phyloP scores from a whole-genome alignment of 2,113 vertebrate genomes.

The Corythornis madagascariensis region DNA sequence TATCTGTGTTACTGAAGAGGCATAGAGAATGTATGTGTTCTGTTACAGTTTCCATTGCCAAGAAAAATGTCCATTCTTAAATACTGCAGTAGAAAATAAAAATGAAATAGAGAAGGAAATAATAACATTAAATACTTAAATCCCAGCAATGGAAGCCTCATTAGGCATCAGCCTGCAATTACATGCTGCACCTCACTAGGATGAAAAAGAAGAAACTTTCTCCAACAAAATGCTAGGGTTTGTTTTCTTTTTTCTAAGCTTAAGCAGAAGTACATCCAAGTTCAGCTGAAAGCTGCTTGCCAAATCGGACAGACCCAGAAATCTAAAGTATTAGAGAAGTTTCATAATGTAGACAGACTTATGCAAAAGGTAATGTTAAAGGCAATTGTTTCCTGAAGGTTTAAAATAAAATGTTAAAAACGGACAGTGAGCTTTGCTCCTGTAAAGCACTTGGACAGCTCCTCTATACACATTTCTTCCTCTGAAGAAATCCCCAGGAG shows the following conservation, averaged over 20 bases:
- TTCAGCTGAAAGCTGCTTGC: neutral
- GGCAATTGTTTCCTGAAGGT: neutral
- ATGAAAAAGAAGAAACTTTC: neutral
- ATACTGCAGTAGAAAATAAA: neutral
- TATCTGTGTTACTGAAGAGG: neutral
- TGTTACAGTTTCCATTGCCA: neutral
- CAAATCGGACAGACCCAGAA: neutral
- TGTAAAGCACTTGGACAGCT: neutral
- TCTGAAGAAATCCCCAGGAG: neutral
- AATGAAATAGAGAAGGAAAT: too few species aligned
- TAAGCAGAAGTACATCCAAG: neutral
- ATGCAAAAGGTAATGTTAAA: neutral
- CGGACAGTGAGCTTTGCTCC: neutral
- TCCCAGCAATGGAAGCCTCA: neutral
- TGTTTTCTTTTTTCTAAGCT: neutral
- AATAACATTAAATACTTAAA: neutral
- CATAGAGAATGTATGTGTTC: accelerated
- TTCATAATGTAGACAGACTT: neutral
- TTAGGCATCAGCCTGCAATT: neutral
- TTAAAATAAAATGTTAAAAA: neutral
- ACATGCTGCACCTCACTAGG: neutral
- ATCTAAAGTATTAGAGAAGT: neutral
- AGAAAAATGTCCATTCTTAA: neutral
- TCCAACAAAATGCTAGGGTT: neutral
- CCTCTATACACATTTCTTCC: neutral